These are phyloP conservation scores for Crotalus horridus DNA, from an alignment of 2,113 vertebrate species.

Conservation along the genomic window DNA sequence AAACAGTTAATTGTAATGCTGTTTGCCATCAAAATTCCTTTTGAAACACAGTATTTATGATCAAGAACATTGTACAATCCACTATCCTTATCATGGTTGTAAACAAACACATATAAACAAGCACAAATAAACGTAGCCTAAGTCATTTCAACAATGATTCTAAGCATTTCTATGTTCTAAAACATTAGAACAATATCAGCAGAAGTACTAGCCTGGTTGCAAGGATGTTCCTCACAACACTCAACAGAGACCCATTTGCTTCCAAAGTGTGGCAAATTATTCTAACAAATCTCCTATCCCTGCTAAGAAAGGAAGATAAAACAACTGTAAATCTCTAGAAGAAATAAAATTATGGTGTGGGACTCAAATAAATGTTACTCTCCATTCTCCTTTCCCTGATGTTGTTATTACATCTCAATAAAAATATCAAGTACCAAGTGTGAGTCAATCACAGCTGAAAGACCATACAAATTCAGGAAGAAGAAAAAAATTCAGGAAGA, in stretches of 20 bases:
- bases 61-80: background rate
- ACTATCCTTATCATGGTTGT: background rate
- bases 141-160: background rate
- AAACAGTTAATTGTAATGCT: background rate
- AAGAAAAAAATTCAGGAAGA: background rate
- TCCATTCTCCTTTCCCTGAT: background rate
- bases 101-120: background rate
- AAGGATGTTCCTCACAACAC: background rate
- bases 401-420: background rate
- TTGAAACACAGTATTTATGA: background rate
- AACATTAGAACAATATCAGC: background rate
- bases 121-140: background rate
- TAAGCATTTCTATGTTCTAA: background rate
- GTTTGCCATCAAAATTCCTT: background rate
- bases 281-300: background rate
- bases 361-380: background rate
- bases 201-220: background rate
- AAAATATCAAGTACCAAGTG: background rate
- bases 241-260: background rate
- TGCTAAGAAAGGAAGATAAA: background rate
- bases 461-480: background rate
- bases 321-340: background rate
- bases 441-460: background rate
- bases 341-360: background rate
- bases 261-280: background rate